Conservation (phyloP, 2,113 vertebrate genomes). For the Hippoglossus stenolepis region DNA sequence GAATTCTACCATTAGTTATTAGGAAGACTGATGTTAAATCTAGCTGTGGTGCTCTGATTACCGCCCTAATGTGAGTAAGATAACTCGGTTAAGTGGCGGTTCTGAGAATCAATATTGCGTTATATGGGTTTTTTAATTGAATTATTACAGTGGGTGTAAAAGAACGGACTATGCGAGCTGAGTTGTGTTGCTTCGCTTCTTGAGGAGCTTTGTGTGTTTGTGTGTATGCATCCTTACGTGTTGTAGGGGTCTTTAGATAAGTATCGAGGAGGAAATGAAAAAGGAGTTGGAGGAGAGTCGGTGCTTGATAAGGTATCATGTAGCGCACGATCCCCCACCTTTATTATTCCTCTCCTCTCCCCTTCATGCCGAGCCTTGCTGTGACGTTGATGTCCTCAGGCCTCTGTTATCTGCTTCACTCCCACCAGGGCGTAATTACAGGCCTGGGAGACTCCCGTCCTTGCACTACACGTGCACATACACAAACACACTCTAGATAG, state of each 20-base stretch:
- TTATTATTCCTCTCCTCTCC: conserved; percentile 27
- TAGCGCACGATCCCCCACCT: conserved; percentile 21
- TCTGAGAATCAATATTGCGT: conserved; percentile 19
- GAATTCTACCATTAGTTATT: neutral
- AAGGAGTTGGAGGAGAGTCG: conserved; percentile 33
- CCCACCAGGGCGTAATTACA: conserved; percentile 79
- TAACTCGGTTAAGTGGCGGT: conserved; percentile 24
- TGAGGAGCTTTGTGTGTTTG: conserved; percentile 25
- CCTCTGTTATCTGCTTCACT: conserved; percentile 79
- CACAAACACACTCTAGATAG: conserved; percentile 4
- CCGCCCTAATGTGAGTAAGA: conserved; percentile 27
- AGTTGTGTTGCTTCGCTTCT: conserved; percentile 9
- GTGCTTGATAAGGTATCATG: conserved; percentile 55
- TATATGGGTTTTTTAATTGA: conserved; percentile 33
- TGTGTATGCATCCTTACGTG: conserved; percentile 16
- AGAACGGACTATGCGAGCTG: conserved; percentile 2
- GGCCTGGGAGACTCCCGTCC: conserved; percentile 61
- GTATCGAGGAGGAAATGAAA: conserved; percentile 72
- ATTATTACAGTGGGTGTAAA: conserved; percentile 33
- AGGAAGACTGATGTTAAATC: conserved; percentile 4
- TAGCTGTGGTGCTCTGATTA: conserved; percentile 15
- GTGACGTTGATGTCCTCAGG: conserved; percentile 61
- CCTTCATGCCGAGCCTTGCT: neutral
- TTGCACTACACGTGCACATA: conserved; percentile 29
- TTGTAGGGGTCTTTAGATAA: conserved; percentile 51